These are phyloP conservation scores for Nansenia antarctica DNA, from an alignment of 2,113 vertebrate species.

Conservation along the genomic window DNA sequence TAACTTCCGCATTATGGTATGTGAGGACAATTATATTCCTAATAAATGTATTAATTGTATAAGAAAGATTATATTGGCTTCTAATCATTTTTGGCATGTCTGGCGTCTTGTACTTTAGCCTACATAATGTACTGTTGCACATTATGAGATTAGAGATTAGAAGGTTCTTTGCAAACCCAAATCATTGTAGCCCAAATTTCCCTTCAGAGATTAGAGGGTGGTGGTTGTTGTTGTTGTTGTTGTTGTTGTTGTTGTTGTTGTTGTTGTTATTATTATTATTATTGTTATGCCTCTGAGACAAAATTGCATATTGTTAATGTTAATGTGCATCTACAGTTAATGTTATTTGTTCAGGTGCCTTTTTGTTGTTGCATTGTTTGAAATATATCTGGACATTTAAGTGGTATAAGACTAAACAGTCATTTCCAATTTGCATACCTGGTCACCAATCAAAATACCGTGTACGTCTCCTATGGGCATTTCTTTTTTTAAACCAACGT, in stretches of 20 bases:
- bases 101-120: no score
- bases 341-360: background rate
- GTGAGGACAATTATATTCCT: background rate
- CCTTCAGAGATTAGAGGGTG: background rate
- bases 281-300: background rate
- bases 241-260: background rate
- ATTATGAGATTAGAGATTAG: no score
- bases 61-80: no score
- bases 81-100: background rate
- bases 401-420: background rate
- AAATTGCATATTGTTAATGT: background rate
- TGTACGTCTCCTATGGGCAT: no score
- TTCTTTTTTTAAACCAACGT: no score
- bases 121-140: no score
- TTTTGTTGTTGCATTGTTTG: background rate
- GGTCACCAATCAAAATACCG: no score
- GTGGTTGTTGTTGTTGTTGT: no score
- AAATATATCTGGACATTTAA: background rate
- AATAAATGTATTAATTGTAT: background rate
- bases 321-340: background rate
- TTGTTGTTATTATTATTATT: background rate
- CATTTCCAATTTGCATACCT: no score
- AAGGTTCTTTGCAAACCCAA: no score
- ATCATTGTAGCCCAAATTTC: background rate
- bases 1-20: background rate